These are phyloP conservation scores for Camptogramma bilineatum DNA, from an alignment of 2,888 invertebrate species.

Conservation along the genomic window DNA sequence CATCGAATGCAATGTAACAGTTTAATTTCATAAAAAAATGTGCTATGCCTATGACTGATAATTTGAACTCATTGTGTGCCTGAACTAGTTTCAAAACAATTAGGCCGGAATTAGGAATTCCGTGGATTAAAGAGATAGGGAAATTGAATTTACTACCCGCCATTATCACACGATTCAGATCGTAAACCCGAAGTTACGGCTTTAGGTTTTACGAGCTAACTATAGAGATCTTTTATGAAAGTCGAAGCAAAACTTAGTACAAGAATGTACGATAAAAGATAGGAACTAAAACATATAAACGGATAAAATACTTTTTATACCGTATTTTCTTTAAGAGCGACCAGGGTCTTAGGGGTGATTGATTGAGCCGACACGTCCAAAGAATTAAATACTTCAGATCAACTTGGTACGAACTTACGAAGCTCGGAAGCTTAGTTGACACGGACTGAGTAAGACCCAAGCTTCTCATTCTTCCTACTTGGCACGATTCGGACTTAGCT, in stretches of 20 bases:
- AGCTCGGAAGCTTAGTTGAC: too few relatives aligned
- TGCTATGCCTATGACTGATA: too few relatives aligned
- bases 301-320: background rate
- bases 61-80: background rate
- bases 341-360: too few relatives aligned
- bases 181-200: constrained; percentile 63
- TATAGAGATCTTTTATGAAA: constrained; percentile 5
- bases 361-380: too few relatives aligned
- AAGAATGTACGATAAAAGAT: background rate
- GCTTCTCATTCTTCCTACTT: too few relatives aligned
- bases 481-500: too few relatives aligned
- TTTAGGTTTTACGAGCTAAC: constrained; percentile 12
- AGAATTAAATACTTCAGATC: too few relatives aligned
- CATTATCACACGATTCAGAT: constrained; percentile 67
- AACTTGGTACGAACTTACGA: too few relatives aligned
- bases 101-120: constrained; percentile 51
- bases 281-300: background rate
- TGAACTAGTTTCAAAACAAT: constrained; percentile 43
- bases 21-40: too few relatives aligned
- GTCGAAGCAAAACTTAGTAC: background rate
- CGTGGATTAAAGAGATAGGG: constrained; percentile 62
- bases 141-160: constrained; percentile 65
- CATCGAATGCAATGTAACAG: too few relatives aligned
- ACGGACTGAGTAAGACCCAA: too few relatives aligned
- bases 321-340: too few relatives aligned